A percentile compares a stretch with the other conserved stretches of the same genome.
Conservation (phyloP, 2,888 invertebrate genomes). For the Theretra japonica region DNA sequence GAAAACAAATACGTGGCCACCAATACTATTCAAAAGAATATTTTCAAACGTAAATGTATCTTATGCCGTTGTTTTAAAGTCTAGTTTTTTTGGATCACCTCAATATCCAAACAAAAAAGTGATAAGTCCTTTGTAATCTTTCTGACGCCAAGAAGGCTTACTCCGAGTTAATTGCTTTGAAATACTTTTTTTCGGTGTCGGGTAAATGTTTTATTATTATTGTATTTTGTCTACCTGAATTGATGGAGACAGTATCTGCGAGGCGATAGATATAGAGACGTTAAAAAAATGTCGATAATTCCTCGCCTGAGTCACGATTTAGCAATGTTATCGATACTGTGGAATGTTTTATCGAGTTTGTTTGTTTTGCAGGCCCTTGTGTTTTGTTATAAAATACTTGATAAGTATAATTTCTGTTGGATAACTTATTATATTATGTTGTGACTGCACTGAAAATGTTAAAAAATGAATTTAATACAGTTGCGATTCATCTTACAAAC, state of each 20-base stretch:
- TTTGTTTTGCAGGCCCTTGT: constrained; percentile 55
- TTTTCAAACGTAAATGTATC: not conserved
- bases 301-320: constrained; percentile 58
- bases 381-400: constrained; percentile 31
- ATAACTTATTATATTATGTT: no score
- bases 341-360: constrained; percentile 62
- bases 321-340: constrained; percentile 63
- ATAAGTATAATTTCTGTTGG: not conserved
- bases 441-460: no score
- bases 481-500: no score
- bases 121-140: constrained; percentile 82
- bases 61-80: constrained; percentile 34
- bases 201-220: constrained; percentile 78
- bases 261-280: constrained; percentile 60
- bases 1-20: constrained; percentile 79
- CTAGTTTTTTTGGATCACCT: constrained; percentile 33
- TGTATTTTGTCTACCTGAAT: constrained; percentile 79
- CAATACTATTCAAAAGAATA: constrained; percentile 52
- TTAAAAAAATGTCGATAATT: constrained; percentile 61
- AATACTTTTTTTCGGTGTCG: constrained; percentile 67
- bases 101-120: constrained; percentile 64
- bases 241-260: constrained; percentile 68
- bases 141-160: constrained; percentile 80
- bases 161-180: constrained; percentile 79
- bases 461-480: no score